Percentiles rank a stretch among this genome's conserved stretches.
These are phyloP conservation scores for Lamproptera curius DNA, from an alignment of 2,888 invertebrate genomes.

Conservation along the genomic window DNA sequence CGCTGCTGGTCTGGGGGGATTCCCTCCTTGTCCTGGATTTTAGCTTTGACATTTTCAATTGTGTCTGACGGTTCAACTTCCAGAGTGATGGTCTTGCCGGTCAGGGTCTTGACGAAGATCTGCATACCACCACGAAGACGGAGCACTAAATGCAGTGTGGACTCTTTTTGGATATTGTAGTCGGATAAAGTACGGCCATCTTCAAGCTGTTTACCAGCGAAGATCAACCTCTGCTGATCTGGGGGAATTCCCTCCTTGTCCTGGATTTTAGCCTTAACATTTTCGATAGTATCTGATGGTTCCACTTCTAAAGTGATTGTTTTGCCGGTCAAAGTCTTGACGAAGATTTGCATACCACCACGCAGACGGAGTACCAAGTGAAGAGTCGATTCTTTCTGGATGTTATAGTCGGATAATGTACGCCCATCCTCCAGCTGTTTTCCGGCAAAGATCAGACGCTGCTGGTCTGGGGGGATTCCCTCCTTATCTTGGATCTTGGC, in stretches of 20 bases:
- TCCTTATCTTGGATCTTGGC: slow-evolving; percentile 17
- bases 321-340: slow-evolving; percentile 45
- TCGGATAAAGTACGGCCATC: slow-evolving; percentile 27
- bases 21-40: slow-evolving; percentile 16
- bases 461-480: slow-evolving; percentile 18
- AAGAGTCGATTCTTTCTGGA: slow-evolving; percentile 56
- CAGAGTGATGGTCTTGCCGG: slow-evolving; percentile 13
- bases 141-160: slow-evolving; percentile 25
- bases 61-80: slow-evolving; percentile 14
- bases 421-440: slow-evolving; percentile 76
- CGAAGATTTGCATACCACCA: slow-evolving; percentile 44
- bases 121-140: slow-evolving; percentile 25
- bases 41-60: slow-evolving; percentile 15
- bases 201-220: slow-evolving; percentile 20
- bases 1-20: slow-evolving; percentile 17
- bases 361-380: not conserved
- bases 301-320: slow-evolving; percentile 40
- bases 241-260: slow-evolving; percentile 18
- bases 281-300: slow-evolving; percentile 15
- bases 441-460: slow-evolving; percentile 12
- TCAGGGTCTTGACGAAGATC: slow-evolving; percentile 15
- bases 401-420: slow-evolving; percentile 80
- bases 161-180: slow-evolving; percentile 28
- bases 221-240: slow-evolving; percentile 12
- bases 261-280: slow-evolving; percentile 20